A percentile compares a stretch with the other conserved stretches of the same genome.
Evolutionary conservation across 2,113 vertebrate species (phyloP).

Genomic region (Thunnus maccoyii): DNA sequence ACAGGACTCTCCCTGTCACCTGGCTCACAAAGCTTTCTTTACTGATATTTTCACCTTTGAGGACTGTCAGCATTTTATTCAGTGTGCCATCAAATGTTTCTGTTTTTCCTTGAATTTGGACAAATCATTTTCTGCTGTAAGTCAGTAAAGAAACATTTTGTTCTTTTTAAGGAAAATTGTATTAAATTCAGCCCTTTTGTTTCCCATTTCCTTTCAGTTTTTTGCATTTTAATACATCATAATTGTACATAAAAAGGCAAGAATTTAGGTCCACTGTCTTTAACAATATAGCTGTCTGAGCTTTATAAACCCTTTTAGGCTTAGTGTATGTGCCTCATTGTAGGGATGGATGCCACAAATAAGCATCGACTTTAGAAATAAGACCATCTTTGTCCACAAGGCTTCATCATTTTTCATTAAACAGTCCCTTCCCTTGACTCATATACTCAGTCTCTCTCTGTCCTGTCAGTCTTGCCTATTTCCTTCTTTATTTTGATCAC

Average conservation of each 20-base stretch:
- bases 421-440: conserved; percentile 57
- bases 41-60: no score
- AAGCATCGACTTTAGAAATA: conserved; percentile 64
- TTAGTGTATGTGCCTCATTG: conserved; percentile 48
- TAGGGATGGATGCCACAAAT: conserved; percentile 63
- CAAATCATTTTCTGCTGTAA: not conserved
- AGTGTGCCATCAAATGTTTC: no score
- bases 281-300: conserved; percentile 19
- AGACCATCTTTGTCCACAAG: conserved; percentile 57
- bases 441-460: conserved; percentile 49
- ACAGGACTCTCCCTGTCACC: no score
- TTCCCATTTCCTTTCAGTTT: not conserved
- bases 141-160: not conserved
- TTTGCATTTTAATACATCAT: conserved; percentile 18
- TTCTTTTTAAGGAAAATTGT: not conserved
- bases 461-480: conserved; percentile 68
- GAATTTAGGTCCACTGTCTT: conserved; percentile 15
- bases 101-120: no score
- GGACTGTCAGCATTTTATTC: no score
- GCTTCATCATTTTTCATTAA: conserved; percentile 61
- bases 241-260: conserved; percentile 21
- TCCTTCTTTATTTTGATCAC: conserved; percentile 87
- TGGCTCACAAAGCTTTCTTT: no score
- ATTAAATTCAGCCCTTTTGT: not conserved
- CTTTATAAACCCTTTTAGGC: conserved; percentile 60